Evolutionary conservation across 2,113 vertebrate genomes (phyloP), one percentile per base, ranked within the genome.

Genomic region (Struthidea cinerea): DNA sequence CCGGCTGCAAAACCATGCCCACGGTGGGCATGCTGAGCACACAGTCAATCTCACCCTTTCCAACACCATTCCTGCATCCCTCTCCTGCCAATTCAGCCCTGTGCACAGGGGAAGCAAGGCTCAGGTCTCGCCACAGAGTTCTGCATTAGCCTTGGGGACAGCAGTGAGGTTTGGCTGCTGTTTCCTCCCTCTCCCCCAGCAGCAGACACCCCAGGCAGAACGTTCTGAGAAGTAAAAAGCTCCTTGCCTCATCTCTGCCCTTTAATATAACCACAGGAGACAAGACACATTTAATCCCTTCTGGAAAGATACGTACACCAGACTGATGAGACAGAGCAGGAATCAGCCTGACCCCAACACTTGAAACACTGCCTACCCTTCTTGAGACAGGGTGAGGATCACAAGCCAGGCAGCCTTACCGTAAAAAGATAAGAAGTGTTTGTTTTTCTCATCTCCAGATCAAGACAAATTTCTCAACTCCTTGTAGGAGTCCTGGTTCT

Each of bases 401-500:
- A 96, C 79, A 90, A 91, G 32, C 89, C 74, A 76, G 44, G 93
- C 81, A n/a, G 74, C 33, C 78, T 76, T 49, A 49, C 81, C 79
- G 87, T 35, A 42, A 91, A 78, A 82, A 91, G 67, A 73, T 84
- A 87, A 68, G 81, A 96, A 95, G 65, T 82, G 60, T 94, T 91
- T 93, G 55, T 79, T 94, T 94, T 91, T 84, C 89, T 91, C 69
- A 37, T 92, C 87, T 84, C 90, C 94, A 94, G 92, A 94, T 92
- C 80, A 64, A 95, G 94, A 78, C 35, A 88, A 93, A 86, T 88
- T 97, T 96, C 88, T 94, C 95, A 90, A 85, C 67, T 90, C 55
- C 92, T 88, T 90, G 75, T 88, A 86, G 79, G 79, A 94, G 92
- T 68, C 84, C 74, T 93, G 65, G 37, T 89, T 96, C 87, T 93